Evolutionary conservation across 2,888 invertebrate genomes (phyloP), one percentile per base, ranked within the genome.

Genomic region (Epistrophe grossulariae): DNA sequence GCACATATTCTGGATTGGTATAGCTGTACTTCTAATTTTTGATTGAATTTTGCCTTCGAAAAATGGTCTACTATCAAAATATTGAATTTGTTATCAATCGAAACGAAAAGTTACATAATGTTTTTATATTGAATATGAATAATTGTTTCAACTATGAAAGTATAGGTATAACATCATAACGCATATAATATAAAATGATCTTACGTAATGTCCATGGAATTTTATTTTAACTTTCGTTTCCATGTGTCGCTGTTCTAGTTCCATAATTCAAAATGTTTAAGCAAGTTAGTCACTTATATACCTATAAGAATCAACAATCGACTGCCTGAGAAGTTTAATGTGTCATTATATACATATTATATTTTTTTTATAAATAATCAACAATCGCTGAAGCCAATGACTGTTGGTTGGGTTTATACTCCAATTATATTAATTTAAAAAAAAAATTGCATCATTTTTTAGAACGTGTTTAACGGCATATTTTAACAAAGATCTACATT

Each of bases 191-290:
- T 31, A 31, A 31, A 17, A 45, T 45, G 31, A 48, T 48, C 17
- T 45, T 64, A 64, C n/a, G 38, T 60, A 40, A 60, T 4, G 1
- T 17, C 31, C 48, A 48, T 48, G 66, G 66, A 66, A 66, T 66
- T 66, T 48, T 35, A 7, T 48, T 31, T 40, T 28, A 48, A 19
- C 48, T 48, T 66, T 66, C 13, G 11, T 48, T 66, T 48, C 31
- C 17, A 66, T 10, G 13, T 66, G 48, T 66, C 48, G 10, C 7
- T 48, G 45, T 64, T 64, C 64, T 64, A 45, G 64, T 48, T 66
- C 48, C 31, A 48, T 48, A 48, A n/a, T 48, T 66, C 31, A 66
- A 48, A 48, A 31, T 43, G 4, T 48, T 17, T 17, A 66, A 43
- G 2, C 31, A 28, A 19, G 48, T 66, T 31, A 66, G 31, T 66